phyloP scores from a whole-genome alignment of 2,888 invertebrate genomes.

The Drosophila lacicola region DNA sequence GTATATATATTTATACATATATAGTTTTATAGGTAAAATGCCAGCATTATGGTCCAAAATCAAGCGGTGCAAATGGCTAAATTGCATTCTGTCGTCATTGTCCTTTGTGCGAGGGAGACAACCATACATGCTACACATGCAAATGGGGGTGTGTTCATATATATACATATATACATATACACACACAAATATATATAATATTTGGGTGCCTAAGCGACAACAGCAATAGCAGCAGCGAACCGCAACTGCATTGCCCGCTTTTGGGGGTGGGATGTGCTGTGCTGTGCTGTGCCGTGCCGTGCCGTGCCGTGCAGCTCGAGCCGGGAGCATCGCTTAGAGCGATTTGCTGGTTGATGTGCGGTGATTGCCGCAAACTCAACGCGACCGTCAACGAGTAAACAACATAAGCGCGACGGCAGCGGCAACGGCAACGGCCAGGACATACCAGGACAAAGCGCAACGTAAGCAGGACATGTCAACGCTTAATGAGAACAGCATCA shows the following conservation, averaged over 20 bases:
- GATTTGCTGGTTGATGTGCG: conserved; percentile 82
- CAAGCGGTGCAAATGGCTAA: conserved; percentile 61
- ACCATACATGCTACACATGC: conserved; percentile 63
- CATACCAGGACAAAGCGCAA: conserved; percentile 16
- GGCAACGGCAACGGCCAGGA: conserved; percentile 3
- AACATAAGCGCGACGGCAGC: conserved; percentile 70
- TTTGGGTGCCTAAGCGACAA: conserved; percentile 44
- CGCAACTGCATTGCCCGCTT: conserved; percentile 47
- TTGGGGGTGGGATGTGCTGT: conserved; percentile 42
- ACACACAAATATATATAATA: conserved; percentile 7
- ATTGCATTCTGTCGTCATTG: conserved; percentile 47
- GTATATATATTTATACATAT: neutral
- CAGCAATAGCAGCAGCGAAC: conserved; percentile 30
- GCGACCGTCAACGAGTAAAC: conserved; percentile 84
- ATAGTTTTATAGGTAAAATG: conserved; percentile 43
- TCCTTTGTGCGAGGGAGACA: conserved; percentile 59
- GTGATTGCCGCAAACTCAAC: conserved; percentile 83
- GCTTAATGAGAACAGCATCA: conserved; percentile 63
- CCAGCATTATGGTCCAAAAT: conserved; percentile 48
- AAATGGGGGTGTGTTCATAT: conserved; percentile 71
- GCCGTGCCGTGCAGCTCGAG: conserved; percentile 31
- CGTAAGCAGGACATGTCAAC: conserved; percentile 56
- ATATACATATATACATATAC: neutral
- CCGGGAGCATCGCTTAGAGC: conserved; percentile 65
- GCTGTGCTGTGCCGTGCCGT: conserved; percentile 31